These are phyloP conservation scores for Scaeva pyrastri DNA, from an alignment of 2,888 invertebrate genomes.

Conservation along the genomic window DNA sequence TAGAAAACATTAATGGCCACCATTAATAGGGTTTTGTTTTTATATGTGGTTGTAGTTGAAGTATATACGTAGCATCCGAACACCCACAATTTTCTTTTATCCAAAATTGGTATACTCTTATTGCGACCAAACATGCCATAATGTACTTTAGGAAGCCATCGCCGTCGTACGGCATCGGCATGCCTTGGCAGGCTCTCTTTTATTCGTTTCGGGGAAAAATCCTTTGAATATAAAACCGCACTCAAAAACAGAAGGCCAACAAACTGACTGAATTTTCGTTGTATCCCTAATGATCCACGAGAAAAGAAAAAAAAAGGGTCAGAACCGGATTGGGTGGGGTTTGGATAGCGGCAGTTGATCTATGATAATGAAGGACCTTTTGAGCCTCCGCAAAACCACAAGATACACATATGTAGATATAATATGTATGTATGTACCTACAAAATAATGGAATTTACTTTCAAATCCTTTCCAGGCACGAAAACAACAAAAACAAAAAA, in stretches of 20 bases:
- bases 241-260: constrained; percentile 71
- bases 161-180: too few relatives aligned
- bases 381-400: constrained; percentile 44
- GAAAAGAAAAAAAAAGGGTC: constrained; percentile 54
- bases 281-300: constrained; percentile 64
- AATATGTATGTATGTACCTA: too few relatives aligned
- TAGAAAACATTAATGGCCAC: constrained; percentile 47
- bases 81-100: background rate
- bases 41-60: background rate
- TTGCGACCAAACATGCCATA: constrained; percentile 68
- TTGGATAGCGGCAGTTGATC: constrained; percentile 6
- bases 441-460: constrained; percentile 72
- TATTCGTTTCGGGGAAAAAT: constrained; percentile 45
- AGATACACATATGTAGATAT: constrained; percentile 31
- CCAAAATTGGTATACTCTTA: constrained; percentile 35
- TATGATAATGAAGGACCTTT: constrained; percentile 53
- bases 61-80: background rate
- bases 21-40: constrained; percentile 61
- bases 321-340: background rate
- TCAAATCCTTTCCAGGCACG: constrained; percentile 54
- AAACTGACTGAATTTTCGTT: constrained; percentile 30
- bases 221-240: constrained; percentile 75
- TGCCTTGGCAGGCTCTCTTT: too few relatives aligned
- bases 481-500: constrained; percentile 18
- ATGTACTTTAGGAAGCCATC: constrained; percentile 69